Percentiles rank a stretch among this genome's conserved stretches.
Conservation (phyloP, 2,888 invertebrate species). For the Drosophila testacea region DNA sequence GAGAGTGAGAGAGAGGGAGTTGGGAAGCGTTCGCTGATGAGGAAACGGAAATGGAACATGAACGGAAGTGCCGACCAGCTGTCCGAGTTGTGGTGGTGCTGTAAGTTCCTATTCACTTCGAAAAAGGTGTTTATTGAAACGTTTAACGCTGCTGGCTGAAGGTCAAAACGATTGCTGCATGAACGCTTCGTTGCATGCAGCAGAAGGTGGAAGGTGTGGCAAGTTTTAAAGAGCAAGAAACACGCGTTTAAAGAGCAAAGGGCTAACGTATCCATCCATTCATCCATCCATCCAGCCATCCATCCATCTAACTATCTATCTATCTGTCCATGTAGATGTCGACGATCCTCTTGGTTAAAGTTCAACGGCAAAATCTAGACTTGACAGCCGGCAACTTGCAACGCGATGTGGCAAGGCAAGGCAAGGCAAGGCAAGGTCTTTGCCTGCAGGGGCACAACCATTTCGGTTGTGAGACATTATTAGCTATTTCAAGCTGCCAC, state of each 20-base stretch:
- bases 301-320: background rate
- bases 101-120: constrained; percentile 3
- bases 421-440: background rate
- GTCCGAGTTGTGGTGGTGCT: constrained; percentile 21
- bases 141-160: constrained; percentile 43
- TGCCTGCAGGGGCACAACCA: constrained; percentile 22
- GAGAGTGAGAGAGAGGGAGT: background rate
- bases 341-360: constrained; percentile 5
- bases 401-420: background rate
- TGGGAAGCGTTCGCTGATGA: constrained; percentile 38
- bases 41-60: constrained; percentile 74
- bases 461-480: constrained; percentile 64
- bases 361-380: constrained; percentile 29
- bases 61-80: constrained; percentile 62
- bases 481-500: constrained; percentile 66
- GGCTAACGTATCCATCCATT: background rate
- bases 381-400: constrained; percentile 28
- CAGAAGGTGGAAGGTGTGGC: constrained; percentile 3
- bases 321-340: background rate
- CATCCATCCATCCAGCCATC: background rate
- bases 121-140: constrained; percentile 50
- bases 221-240: constrained; percentile 17
- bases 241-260: constrained; percentile 6
- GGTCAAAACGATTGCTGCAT: constrained; percentile 51
- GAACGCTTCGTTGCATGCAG: constrained; percentile 32